phyloP scores from a whole-genome alignment of 2,113 vertebrate genomes.

The Bothrops jararaca region DNA sequence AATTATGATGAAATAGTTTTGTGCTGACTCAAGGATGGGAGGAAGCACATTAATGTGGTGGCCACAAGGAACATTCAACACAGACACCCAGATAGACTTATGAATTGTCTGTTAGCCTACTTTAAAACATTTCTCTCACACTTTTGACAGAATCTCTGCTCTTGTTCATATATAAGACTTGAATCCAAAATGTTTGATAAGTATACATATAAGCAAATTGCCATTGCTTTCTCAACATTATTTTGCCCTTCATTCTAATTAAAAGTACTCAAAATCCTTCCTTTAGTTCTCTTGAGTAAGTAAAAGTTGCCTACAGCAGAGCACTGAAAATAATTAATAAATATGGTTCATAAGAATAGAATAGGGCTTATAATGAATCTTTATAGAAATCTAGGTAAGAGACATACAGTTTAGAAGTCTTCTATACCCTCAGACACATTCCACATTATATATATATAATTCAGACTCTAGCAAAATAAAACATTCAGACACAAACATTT shows the following conservation, averaged over 20 bases:
- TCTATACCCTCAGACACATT: conserved; percentile 22
- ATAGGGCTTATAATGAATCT: not conserved
- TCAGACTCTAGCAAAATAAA: not conserved
- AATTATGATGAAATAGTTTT: not conserved
- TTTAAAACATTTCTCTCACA: not conserved
- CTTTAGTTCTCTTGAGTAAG: not conserved
- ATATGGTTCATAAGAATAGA: not conserved
- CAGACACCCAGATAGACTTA: conserved; percentile 15
- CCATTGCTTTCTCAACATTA: conserved; percentile 38
- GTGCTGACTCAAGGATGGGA: not conserved
- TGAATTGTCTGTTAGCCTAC: not conserved
- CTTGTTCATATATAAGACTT: conserved; percentile 46
- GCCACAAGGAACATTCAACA: conserved; percentile 30
- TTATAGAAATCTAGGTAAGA: not conserved
- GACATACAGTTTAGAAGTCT: conserved; percentile 37
- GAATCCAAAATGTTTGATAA: conserved; percentile 53
- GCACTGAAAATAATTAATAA: not conserved
- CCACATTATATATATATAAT: not conserved
- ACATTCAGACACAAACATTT: not conserved
- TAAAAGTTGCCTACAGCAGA: not conserved
- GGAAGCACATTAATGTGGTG: not conserved
- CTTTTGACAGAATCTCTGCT: conserved; percentile 2
- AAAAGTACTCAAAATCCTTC: conserved; percentile 30
- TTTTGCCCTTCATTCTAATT: conserved; percentile 43
- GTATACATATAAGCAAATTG: conserved; percentile 49